Evolutionary conservation across 2,888 invertebrate species (phyloP).

Genomic region (Monochamus alternatus): DNA sequence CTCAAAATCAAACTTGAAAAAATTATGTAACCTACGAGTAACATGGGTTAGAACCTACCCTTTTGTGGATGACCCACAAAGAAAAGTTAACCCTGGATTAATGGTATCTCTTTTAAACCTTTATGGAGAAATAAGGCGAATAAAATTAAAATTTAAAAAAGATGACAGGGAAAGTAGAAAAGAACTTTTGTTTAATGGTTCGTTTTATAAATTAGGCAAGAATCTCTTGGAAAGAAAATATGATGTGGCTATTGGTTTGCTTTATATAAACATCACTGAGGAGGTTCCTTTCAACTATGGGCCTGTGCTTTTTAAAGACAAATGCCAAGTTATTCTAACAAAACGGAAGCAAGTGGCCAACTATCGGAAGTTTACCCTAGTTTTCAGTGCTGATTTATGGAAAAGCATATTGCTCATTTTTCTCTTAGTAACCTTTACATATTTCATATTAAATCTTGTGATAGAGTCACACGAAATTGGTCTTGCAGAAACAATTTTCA

Average conservation of each 20-base stretch:
- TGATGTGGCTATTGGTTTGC: conserved; percentile 51
- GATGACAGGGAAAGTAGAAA: conserved; percentile 31
- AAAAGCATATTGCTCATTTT: conserved; percentile 23
- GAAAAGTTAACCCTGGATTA: conserved; percentile 38
- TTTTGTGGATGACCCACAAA: conserved; percentile 29
- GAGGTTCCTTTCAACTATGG: conserved; percentile 50
- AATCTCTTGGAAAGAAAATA: conserved; percentile 21
- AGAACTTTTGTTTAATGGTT: conserved; percentile 43
- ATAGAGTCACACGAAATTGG: neutral
- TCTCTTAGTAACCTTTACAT: conserved; percentile 25
- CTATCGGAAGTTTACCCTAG: conserved; percentile 47
- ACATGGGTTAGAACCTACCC: conserved; percentile 24
- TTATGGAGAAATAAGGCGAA: neutral
- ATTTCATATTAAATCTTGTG: conserved; percentile 27
- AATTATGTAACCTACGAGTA: conserved; percentile 26
- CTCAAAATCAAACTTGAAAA: neutral
- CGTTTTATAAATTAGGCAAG: conserved; percentile 25
- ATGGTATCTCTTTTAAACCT: conserved; percentile 38
- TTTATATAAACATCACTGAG: conserved; percentile 50
- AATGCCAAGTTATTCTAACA: conserved; percentile 34
- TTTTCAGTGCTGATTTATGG: conserved; percentile 49
- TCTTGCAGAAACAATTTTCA: conserved; percentile 5
- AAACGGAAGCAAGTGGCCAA: conserved; percentile 44
- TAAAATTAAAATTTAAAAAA: conserved; percentile 23
- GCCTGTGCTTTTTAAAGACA: conserved; percentile 49